Conservation (phyloP, 2,113 vertebrate genomes). For the Leptosomus discolor region DNA sequence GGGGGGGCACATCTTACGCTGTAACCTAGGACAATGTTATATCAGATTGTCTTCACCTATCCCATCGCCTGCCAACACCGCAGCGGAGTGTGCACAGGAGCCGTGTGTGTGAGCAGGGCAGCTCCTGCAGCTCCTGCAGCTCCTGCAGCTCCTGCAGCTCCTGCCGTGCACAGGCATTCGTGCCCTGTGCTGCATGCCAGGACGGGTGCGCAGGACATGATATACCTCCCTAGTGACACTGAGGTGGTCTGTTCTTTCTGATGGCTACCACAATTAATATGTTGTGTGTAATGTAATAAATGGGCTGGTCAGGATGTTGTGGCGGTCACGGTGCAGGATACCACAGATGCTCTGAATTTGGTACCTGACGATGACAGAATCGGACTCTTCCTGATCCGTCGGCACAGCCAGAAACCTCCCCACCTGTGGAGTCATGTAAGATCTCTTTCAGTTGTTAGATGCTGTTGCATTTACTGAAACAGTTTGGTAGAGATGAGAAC, state of each 20-base stretch:
- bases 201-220: not conserved
- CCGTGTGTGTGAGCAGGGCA: rapidly evolving
- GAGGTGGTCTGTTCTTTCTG: not conserved
- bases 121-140: not conserved
- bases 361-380: not conserved
- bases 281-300: not conserved
- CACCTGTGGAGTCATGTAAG: not conserved
- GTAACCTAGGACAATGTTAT: too few relatives aligned
- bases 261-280: not conserved
- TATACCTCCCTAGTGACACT: rapidly evolving
- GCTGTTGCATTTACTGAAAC: not conserved
- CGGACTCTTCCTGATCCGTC: not conserved
- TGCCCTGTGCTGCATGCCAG: rapidly evolving
- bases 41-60: not conserved
- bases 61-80: rapidly evolving
- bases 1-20: too few relatives aligned
- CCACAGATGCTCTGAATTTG: not conserved
- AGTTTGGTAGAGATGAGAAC: not conserved
- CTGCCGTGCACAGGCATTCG: rapidly evolving
- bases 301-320: not conserved
- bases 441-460: not conserved
- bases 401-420: not conserved
- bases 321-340: not conserved
- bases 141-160: not conserved
- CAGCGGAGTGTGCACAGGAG: not conserved